Evolutionary conservation across 2,113 vertebrate genomes (phyloP), one percentile per base, ranked within the genome.

Genomic region (Cyrtonyx montezumae): DNA sequence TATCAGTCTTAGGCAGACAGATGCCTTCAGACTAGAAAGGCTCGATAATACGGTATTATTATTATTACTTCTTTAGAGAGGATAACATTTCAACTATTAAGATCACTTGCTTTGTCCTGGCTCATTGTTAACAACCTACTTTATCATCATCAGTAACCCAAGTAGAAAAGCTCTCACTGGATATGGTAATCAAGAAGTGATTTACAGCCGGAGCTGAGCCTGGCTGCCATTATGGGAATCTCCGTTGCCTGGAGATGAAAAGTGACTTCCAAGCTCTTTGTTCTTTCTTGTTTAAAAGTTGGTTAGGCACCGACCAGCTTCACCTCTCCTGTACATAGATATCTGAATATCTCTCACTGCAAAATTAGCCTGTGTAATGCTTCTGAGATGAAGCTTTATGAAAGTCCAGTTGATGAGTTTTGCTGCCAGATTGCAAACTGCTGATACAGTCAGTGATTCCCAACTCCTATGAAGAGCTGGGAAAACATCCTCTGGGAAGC

Each of bases 101-200:
- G 96, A 95, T 94, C 65, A 79, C 84, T 93, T 92, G 90, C 43
- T 94, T 96, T 94, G 70, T 92, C 87, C 82, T 84, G 86, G 74
- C 78, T 95, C 55, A 65, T 85, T 94, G 84, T 96, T 95, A 96
- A 95, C 26, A 83, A 90, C 69, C 37, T 66, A 56, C 87, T 97
- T 88, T 93, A 95, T 94, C 96, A 91, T 88, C 82, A 88, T 84
- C 84, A 91, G 70, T 66, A 91, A 87, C 48, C 71, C 71, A 61
- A 91, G 92, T 26, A 93, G 51, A 65, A 82, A 51, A 91, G 89
- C 73, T 95, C 87, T 94, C 46, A n/a, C 40, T 87, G 65, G 85
- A 22, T 90, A 79, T 79, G 53, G 66, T 83, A 87, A 90, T 88
- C 37, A 73, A 94, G 82, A 77, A 94, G 93, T 91, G 55, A 91